These are phyloP conservation scores for Baryphthengus martii DNA, from an alignment of 2,113 vertebrate genomes.

Conservation along the genomic window DNA sequence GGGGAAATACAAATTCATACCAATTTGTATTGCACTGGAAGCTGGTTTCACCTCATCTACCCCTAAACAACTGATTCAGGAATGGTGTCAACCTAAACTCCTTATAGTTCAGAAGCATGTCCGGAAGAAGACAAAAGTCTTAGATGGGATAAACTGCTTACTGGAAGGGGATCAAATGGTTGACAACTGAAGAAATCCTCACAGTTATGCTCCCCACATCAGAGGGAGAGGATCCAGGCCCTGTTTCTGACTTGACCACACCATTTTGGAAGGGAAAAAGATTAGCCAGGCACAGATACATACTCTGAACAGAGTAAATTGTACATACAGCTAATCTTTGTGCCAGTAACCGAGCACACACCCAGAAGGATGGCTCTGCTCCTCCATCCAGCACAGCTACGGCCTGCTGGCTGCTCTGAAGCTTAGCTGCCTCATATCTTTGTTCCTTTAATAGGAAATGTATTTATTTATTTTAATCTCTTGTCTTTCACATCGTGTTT, in stretches of 20 bases:
- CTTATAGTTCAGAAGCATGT: not conserved
- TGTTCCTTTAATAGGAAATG: not conserved
- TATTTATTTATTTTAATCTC: conserved; percentile 19
- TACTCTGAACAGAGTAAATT: not conserved
- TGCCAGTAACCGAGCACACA: conserved; percentile 9
- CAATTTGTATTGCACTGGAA: not conserved
- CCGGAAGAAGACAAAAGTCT: not conserved
- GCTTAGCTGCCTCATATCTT: not conserved
- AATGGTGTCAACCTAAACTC: not conserved
- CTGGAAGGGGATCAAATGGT: not conserved
- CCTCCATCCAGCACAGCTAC: not conserved
- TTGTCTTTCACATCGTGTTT: not conserved
- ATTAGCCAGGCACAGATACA: not conserved
- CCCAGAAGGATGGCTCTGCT: not conserved
- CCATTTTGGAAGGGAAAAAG: not conserved
- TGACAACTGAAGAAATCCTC: not conserved
- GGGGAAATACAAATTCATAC: not conserved
- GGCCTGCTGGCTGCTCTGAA: not conserved
- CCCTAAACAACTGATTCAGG: not conserved
- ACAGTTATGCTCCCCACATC: not conserved
- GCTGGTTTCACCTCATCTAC: not conserved
- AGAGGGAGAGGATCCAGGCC: not conserved
- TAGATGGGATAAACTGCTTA: conserved; percentile 19
- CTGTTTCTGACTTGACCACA: not conserved
- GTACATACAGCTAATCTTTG: not conserved